Evolutionary conservation across 2,888 invertebrate species (phyloP).

Genomic region (Pristionchus japonicus): DNA sequence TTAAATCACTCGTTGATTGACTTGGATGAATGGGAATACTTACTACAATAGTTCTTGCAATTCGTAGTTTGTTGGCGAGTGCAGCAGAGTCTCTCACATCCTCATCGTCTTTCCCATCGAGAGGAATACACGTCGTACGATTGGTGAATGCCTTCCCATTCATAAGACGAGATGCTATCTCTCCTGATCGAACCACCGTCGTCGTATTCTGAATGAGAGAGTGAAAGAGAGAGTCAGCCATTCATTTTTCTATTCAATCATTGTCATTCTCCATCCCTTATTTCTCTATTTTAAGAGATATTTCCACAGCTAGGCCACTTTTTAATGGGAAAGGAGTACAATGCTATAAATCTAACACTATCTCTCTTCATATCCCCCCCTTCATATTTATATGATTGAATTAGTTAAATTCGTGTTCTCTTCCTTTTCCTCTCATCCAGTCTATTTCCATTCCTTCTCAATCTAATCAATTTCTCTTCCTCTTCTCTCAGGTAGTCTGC

Average conservation of each 20-base stretch:
- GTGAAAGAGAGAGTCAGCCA: neutral
- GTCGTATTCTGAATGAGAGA: neutral
- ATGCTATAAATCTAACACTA: no score
- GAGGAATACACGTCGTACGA: neutral
- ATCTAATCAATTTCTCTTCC: neutral
- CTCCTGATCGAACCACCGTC: slow-evolving; percentile 2
- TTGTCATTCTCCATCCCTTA: neutral
- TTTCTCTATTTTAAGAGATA: slow-evolving; percentile 19
- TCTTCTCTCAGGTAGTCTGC: neutral
- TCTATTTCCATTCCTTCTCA: neutral
- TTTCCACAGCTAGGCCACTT: no score
- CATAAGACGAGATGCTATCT: neutral
- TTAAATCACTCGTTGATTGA: no score
- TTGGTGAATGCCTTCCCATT: neutral
- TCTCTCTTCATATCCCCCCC: neutral
- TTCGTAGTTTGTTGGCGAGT: neutral
- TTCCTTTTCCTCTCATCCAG: neutral
- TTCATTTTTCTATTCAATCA: neutral
- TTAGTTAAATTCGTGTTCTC: neutral
- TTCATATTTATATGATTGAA: neutral
- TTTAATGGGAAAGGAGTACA: no score
- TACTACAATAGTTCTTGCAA: neutral
- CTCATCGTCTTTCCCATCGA: neutral
- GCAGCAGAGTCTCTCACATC: neutral
- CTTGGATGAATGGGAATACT: no score